Conservation (phyloP, 2,113 vertebrate species). For the Alosa alosa region DNA sequence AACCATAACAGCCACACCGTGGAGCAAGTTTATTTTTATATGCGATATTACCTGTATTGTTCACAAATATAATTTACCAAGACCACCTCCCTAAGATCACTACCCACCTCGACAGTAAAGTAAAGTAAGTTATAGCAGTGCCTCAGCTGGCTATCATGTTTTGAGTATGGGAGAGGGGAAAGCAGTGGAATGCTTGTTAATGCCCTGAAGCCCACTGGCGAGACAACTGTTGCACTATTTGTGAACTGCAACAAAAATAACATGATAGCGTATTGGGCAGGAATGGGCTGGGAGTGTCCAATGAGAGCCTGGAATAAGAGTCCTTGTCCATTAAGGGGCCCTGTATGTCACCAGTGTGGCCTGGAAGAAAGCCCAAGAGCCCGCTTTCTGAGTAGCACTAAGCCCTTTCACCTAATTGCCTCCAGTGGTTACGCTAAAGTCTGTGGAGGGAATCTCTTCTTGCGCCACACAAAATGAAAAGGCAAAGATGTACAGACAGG, state of each 20-base stretch:
- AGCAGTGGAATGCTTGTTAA: conserved; percentile 41
- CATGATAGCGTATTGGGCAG: conserved; percentile 43
- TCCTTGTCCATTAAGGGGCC: conserved; percentile 32
- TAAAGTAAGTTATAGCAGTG: not conserved
- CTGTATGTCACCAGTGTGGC: conserved; percentile 25
- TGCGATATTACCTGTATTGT: not conserved
- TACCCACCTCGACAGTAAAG: not conserved
- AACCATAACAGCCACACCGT: not conserved
- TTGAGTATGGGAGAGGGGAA: conserved; percentile 21
- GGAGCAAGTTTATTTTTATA: not conserved
- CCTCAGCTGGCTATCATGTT: not conserved
- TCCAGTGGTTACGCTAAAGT: not conserved
- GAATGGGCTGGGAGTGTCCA: conserved; percentile 44
- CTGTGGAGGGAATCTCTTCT: conserved; percentile 21
- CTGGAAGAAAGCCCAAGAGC: conserved; percentile 15
- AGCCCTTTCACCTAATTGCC: conserved; percentile 21
- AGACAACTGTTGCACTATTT: conserved; percentile 67
- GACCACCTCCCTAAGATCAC: not conserved
- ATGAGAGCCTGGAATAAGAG: conserved; percentile 26
- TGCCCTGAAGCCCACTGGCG: conserved; percentile 38
- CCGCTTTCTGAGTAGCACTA: conserved; percentile 7
- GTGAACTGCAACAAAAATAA: conserved; percentile 62
- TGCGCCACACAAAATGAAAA: not conserved
- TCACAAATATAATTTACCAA: not conserved
- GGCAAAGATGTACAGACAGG: not conserved